Evolutionary conservation across 2,888 invertebrate genomes (phyloP).

Genomic region (Adelognathus sp.): DNA sequence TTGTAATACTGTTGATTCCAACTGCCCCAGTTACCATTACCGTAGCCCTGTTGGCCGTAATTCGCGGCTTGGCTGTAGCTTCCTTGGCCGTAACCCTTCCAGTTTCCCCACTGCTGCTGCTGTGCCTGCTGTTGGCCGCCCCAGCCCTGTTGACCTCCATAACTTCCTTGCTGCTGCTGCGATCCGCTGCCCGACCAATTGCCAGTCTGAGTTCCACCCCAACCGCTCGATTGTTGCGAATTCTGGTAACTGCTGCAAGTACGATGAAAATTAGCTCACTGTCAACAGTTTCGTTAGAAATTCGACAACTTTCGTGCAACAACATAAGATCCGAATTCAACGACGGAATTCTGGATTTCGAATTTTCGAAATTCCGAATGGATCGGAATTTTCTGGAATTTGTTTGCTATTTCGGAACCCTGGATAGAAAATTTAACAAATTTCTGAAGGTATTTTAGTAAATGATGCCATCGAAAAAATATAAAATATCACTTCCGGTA

Average conservation of each 20-base stretch:
- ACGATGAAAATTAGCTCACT: not conserved
- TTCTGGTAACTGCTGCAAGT: conserved; percentile 67
- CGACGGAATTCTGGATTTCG: too few relatives aligned
- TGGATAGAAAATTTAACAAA: too few relatives aligned
- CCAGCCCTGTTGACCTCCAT: conserved; percentile 68
- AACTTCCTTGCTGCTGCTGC: conserved; percentile 64
- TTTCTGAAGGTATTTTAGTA: too few relatives aligned
- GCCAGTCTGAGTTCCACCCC: conserved; percentile 62
- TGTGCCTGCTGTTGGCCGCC: conserved; percentile 64
- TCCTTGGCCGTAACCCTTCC: conserved; percentile 75
- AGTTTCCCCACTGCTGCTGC: conserved; percentile 70
- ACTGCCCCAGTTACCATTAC: conserved; percentile 78
- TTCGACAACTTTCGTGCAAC: not conserved
- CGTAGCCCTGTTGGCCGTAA: conserved; percentile 69
- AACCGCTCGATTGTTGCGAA: conserved; percentile 65
- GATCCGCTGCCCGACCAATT: conserved; percentile 64
- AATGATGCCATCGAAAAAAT: too few relatives aligned
- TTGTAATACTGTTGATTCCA: conserved; percentile 79
- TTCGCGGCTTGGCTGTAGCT: conserved; percentile 68
- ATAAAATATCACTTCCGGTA: not conserved
- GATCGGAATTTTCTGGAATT: too few relatives aligned
- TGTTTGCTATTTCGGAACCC: too few relatives aligned
- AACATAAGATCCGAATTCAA: too few relatives aligned
- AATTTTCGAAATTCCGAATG: too few relatives aligned
- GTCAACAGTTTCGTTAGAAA: not conserved